These are phyloP conservation scores for Anodontia alba DNA, from an alignment of 2,888 invertebrate species.

Conservation along the genomic window DNA sequence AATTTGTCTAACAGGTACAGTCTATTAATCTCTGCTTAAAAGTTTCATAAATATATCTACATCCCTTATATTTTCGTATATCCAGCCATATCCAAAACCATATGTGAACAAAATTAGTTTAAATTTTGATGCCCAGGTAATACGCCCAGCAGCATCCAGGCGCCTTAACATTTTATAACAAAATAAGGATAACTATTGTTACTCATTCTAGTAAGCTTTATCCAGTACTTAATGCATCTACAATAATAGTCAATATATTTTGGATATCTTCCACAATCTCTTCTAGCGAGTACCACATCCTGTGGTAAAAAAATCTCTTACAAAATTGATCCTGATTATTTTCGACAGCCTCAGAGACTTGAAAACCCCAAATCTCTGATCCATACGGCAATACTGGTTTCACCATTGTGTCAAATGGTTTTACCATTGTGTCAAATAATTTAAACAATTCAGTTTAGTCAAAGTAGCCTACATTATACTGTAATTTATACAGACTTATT, in stretches of 20 bases:
- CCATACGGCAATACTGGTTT: neutral
- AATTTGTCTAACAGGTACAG: slow-evolving; percentile 14
- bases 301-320: neutral
- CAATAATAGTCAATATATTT: slow-evolving; percentile 9
- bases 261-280: slow-evolving; percentile 21
- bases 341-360: neutral
- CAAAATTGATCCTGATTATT: neutral
- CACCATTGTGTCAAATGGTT: too few relatives aligned
- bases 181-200: slow-evolving; percentile 6
- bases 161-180: slow-evolving; percentile 10
- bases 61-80: slow-evolving; percentile 21
- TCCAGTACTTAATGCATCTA: slow-evolving; percentile 27
- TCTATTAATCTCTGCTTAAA: slow-evolving; percentile 7
- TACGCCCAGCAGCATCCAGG: neutral
- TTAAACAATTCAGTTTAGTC: neutral
- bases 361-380: neutral
- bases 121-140: slow-evolving; percentile 19
- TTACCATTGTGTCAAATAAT: neutral
- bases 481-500: neutral
- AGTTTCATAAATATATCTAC: neutral
- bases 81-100: slow-evolving; percentile 25
- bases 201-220: neutral
- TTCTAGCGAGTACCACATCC: neutral
- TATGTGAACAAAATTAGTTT: slow-evolving; percentile 10
- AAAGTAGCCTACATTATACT: neutral